Conservation (phyloP, 2,797 vertebrate genomes). For the Pristis pectinata region DNA sequence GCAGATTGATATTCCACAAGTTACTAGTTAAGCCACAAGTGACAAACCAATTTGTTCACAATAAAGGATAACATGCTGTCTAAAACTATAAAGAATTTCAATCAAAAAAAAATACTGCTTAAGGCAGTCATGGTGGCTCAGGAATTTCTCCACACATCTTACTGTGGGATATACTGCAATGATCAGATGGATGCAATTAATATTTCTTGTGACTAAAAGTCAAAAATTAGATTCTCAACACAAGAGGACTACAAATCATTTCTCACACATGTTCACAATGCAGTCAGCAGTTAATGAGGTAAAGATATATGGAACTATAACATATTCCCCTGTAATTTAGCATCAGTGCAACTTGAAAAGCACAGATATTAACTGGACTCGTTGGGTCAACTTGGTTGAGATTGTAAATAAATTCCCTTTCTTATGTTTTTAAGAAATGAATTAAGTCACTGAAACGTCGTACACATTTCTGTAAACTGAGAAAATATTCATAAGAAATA, state of each 20-base stretch:
- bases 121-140: too few species aligned
- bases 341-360: background rate
- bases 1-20: background rate
- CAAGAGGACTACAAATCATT: background rate
- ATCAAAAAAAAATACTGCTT: too few species aligned
- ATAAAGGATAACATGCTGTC: too few species aligned
- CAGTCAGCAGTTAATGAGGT: background rate
- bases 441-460: background rate
- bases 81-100: too few species aligned
- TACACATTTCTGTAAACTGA: background rate
- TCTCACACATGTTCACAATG: background rate
- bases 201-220: background rate
- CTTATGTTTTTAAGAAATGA: background rate
- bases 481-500: background rate
- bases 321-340: background rate
- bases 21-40: background rate
- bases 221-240: background rate
- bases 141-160: too few species aligned
- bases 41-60: background rate
- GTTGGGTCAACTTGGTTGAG: background rate
- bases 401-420: background rate
- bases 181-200: too few species aligned
- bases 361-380: background rate
- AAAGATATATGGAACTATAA: background rate
- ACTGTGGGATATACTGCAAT: too few species aligned